These are phyloP conservation scores for Eupithecia vulgata DNA, from an alignment of 2,888 invertebrate species.

Conservation along the genomic window DNA sequence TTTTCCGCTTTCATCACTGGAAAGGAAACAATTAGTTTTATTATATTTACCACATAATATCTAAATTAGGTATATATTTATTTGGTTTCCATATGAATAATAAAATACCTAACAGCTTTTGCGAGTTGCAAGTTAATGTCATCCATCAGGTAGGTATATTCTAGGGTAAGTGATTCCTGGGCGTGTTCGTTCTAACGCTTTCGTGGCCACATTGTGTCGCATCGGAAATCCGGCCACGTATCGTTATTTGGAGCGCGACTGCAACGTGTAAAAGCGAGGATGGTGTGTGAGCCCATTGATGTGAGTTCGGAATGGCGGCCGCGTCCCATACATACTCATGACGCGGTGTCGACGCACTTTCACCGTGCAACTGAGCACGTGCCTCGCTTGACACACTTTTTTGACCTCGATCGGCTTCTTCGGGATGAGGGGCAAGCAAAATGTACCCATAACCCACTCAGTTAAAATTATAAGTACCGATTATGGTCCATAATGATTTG, in stretches of 20 bases:
- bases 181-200: constrained; percentile 37
- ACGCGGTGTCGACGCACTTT: constrained; percentile 65
- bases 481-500: neutral
- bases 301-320: constrained; percentile 64
- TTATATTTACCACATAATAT: neutral
- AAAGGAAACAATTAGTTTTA: neutral
- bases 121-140: neutral
- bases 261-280: constrained; percentile 68
- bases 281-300: constrained; percentile 74
- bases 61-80: too few relatives aligned
- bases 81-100: neutral
- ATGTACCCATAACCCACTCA: neutral
- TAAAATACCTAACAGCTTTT: neutral
- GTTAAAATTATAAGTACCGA: neutral
- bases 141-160: neutral
- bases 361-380: constrained; percentile 66
- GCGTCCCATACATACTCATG: constrained; percentile 57
- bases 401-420: constrained; percentile 50
- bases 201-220: constrained; percentile 43
- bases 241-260: constrained; percentile 76
- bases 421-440: constrained; percentile 34
- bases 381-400: constrained; percentile 70
- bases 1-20: neutral
- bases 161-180: constrained; percentile 17
- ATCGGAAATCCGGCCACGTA: constrained; percentile 78